Percentiles rank a stretch among this genome's conserved stretches.
Evolutionary conservation across 2,797 vertebrate genomes (phyloP).

Genomic region (Parauchenoglanis ngamensis): DNA sequence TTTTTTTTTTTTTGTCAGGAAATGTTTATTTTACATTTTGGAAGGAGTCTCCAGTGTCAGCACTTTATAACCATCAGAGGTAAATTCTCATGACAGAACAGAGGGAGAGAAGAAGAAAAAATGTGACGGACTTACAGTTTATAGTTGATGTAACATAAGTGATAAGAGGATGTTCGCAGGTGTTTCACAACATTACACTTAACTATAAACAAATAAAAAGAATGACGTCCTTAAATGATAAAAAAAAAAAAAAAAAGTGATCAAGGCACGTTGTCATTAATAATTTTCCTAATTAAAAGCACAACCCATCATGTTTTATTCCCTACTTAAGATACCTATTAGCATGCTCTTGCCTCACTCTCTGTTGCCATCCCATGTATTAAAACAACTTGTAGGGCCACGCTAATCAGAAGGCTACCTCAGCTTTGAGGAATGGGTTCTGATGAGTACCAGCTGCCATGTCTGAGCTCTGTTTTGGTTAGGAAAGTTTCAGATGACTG

Average conservation of each 20-base stretch:
- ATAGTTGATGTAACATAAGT: not conserved
- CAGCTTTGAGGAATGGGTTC: slow-evolving; percentile 16
- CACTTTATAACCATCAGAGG: not conserved
- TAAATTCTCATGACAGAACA: not conserved
- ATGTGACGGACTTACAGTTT: not conserved
- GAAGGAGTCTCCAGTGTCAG: not conserved
- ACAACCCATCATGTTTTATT: not conserved
- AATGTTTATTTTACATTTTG: not conserved
- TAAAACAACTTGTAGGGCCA: not conserved
- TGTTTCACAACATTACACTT: not conserved
- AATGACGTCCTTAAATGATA: not conserved
- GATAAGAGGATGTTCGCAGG: not conserved
- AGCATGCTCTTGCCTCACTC: not conserved
- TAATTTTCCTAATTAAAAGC: not conserved
- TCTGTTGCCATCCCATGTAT: not conserved
- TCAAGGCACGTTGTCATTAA: too few species aligned
- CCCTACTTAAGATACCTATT: not conserved
- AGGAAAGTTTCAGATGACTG: slow-evolving; percentile 21
- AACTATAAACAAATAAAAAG: not conserved
- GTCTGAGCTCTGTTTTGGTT: slow-evolving; percentile 28
- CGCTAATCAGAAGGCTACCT: slow-evolving; percentile 17
- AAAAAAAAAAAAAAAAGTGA: not conserved
- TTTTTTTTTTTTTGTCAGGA: not conserved
- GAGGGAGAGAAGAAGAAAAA: not conserved
- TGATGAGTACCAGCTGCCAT: slow-evolving; percentile 33